Evolutionary conservation across 2,113 vertebrate species (phyloP).

Genomic region (Crotalus horridus): DNA sequence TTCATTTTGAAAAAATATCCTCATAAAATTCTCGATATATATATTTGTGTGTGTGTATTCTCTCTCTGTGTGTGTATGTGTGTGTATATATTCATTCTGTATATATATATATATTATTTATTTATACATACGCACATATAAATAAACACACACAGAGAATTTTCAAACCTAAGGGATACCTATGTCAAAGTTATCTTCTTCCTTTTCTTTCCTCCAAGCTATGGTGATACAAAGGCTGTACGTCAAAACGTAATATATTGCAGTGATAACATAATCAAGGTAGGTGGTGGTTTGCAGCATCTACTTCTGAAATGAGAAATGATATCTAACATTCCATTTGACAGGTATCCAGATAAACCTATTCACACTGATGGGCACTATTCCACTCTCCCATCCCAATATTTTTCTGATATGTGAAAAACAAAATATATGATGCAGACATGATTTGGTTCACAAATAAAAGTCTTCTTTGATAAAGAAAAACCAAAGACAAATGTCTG

Average conservation of each 20-base stretch:
- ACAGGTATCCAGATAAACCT: background rate
- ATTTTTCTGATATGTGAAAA: background rate
- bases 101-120: too few species aligned
- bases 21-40: too few species aligned
- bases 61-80: too few species aligned
- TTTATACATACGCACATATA: too few species aligned
- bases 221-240: background rate
- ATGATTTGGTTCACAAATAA: background rate
- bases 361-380: background rate
- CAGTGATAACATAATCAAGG: background rate
- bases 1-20: background rate
- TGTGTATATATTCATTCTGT: too few species aligned
- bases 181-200: background rate
- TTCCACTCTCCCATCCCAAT: background rate
- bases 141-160: background rate
- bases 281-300: background rate
- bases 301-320: background rate
- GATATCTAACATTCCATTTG: background rate
- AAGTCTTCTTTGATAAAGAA: background rate
- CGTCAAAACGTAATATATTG: background rate
- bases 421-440: background rate
- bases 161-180: background rate
- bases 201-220: background rate
- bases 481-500: background rate
- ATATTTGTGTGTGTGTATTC: too few species aligned